Evolutionary conservation across 2,888 invertebrate genomes (phyloP), one percentile per base, ranked within the genome.

Genomic region (Rotaria macrura): DNA sequence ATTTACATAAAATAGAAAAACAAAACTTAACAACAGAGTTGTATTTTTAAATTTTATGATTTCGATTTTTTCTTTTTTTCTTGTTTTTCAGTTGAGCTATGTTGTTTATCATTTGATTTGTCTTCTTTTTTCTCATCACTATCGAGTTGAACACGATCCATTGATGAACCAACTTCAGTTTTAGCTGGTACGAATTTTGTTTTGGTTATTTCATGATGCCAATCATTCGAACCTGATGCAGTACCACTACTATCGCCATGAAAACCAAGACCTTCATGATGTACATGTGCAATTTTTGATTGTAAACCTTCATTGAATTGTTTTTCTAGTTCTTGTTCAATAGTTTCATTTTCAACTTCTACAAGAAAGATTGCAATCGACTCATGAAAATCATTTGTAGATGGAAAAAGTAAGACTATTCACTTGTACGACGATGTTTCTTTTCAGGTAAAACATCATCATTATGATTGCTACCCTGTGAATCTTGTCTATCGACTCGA

Each of bases 221-320:
- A 79, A 79, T 79, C 25, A 5, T 0, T 14, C 14, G 40, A 23
- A 43, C 43, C 43, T n/a, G 40, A 9, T 43, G 25, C 43, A 25
- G 10, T 17, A n/a, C 43, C n/a, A 43, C 12, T 25, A n/a, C n/a
- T 25, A 14, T 25, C 79, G n/a, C 43, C 72, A 85, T 85, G 84
- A 87, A 89, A 90, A 0, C 90, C 90, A 4, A 90, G 88, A 7
- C 90, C 90, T 43, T 88, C 87, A 86, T 90, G 90, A 54, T 88
- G 87, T 84, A 87, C 87, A 25, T 88, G 88, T 17, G 88, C 87
- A 43, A 90, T 87, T 85, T 89, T 89, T 85, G 89, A 89, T 72
- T 89, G 89, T 85, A 89, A 86, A 34, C 90, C 89, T 84, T 89
- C 88, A 65, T 88, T 87, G 86, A 88, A 90, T 87, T 90, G 90